phyloP scores from a whole-genome alignment of 2,888 invertebrate genomes.

The Acleris literana region DNA sequence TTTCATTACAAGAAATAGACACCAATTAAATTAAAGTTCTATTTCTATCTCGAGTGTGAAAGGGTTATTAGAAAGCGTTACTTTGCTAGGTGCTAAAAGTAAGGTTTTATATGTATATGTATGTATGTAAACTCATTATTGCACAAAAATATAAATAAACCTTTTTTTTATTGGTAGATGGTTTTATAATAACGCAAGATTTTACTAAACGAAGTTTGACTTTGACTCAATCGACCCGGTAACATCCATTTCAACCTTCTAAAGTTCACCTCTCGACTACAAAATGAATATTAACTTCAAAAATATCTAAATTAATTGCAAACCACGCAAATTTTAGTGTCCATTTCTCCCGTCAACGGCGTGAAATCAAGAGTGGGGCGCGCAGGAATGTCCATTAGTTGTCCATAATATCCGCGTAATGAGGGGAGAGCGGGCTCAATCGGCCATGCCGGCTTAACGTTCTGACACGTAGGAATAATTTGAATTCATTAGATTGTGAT shows the following conservation, averaged over 20 bases:
- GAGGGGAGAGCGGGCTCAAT: constrained; percentile 67
- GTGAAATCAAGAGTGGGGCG: constrained; percentile 60
- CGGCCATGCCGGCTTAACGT: constrained; percentile 55
- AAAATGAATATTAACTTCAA: constrained; percentile 32
- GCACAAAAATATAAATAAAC: too few species aligned
- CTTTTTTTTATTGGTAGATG: too few species aligned
- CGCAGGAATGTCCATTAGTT: constrained; percentile 69
- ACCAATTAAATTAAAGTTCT: too few species aligned
- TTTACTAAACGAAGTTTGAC: not conserved
- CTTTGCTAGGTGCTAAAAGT: too few species aligned
- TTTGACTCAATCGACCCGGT: not conserved
- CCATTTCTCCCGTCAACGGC: constrained; percentile 57
- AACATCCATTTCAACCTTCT: not conserved
- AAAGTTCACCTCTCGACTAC: not conserved
- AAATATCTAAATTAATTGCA: constrained; percentile 34
- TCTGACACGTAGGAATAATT: constrained; percentile 57
- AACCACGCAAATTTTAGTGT: constrained; percentile 55
- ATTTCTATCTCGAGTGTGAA: too few species aligned
- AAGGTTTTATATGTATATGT: too few species aligned
- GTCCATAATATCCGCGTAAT: constrained; percentile 67
- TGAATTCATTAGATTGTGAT: constrained; percentile 22
- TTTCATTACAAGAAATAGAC: too few species aligned
- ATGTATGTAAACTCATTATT: too few species aligned
- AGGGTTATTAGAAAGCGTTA: too few species aligned
- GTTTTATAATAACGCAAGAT: too few species aligned